phyloP scores from a whole-genome alignment of 2,888 invertebrate species.

The Platycheirus albimanus region DNA sequence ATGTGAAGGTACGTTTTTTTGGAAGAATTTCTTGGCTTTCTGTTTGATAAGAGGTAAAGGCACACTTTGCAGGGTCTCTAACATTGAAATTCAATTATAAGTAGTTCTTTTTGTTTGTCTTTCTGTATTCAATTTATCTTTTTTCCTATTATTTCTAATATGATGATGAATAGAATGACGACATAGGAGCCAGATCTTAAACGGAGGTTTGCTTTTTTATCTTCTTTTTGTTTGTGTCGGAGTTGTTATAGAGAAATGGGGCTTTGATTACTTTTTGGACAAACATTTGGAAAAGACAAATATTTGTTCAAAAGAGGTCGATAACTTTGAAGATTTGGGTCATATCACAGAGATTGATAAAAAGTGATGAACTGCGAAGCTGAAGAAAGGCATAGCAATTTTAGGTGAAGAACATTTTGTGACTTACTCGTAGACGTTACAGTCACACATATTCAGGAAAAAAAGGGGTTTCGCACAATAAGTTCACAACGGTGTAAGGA shows the following conservation, averaged over 20 bases:
- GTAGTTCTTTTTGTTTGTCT: conserved; percentile 5
- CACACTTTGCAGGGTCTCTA: conserved; percentile 11
- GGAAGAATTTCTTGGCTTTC: conserved; percentile 29
- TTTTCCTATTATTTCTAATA: too few relatives aligned
- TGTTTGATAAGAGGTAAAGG: conserved; percentile 51
- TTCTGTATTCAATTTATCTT: not conserved
- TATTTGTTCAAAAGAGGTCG: conserved; percentile 51
- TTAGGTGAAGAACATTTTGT: not conserved
- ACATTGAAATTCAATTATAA: conserved; percentile 68
- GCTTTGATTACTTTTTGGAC: conserved; percentile 9
- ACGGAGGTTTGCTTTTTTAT: conserved; percentile 39
- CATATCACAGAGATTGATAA: not conserved
- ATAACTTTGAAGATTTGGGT: conserved; percentile 49
- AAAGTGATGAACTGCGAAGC: not conserved
- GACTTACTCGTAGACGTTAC: too few relatives aligned
- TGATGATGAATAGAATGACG: not conserved
- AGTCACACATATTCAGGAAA: too few relatives aligned
- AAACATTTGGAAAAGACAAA: conserved; percentile 39
- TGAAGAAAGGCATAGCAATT: not conserved
- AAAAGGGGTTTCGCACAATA: too few relatives aligned
- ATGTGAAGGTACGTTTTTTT: conserved; percentile 18
- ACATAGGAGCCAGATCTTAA: not conserved
- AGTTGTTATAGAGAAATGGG: conserved; percentile 12
- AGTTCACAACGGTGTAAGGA: too few relatives aligned
- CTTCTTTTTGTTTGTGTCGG: conserved; percentile 13